A percentile compares a stretch with the other conserved stretches of the same genome.
Conservation (phyloP, 2,113 vertebrate genomes). For the Eurypyga helias region DNA sequence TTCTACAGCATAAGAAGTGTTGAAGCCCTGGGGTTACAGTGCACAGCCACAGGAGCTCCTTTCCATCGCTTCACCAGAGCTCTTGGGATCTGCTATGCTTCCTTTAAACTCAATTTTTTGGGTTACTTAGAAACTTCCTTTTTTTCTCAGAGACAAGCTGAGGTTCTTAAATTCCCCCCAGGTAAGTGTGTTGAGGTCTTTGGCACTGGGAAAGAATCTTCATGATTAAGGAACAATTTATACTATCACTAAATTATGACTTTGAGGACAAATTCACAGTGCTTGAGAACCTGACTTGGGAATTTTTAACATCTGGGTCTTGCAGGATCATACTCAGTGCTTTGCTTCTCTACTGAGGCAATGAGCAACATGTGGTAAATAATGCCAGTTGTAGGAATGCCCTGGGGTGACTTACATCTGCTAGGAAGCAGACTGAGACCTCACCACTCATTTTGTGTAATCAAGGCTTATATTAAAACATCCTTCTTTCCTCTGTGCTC, state of each 20-base stretch:
- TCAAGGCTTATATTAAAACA: not conserved
- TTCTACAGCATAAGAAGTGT: rapidly evolving
- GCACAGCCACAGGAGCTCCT: not conserved
- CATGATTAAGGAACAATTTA: not conserved
- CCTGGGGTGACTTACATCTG: not conserved
- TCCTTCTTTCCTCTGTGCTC: not conserved
- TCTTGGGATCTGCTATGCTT: rapidly evolving
- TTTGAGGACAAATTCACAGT: not conserved
- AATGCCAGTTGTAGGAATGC: not conserved
- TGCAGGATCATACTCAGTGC: not conserved
- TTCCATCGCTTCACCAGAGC: not conserved
- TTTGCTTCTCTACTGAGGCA: not conserved
- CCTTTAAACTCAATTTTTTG: not conserved
- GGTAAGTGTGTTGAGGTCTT: not conserved
- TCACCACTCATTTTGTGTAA: not conserved
- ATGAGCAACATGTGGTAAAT: not conserved
- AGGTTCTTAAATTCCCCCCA: not conserved
- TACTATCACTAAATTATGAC: not conserved
- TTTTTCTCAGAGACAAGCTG: not conserved
- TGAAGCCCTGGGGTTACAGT: not conserved
- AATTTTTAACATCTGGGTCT: not conserved
- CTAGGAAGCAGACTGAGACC: not conserved
- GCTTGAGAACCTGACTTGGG: not conserved
- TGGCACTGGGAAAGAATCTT: not conserved
- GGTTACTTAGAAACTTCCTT: not conserved